A percentile compares a stretch with the other conserved stretches of the same genome.
These are phyloP conservation scores for Cyanoliseus patagonus DNA, from an alignment of 2,113 vertebrate genomes.

Conservation along the genomic window DNA sequence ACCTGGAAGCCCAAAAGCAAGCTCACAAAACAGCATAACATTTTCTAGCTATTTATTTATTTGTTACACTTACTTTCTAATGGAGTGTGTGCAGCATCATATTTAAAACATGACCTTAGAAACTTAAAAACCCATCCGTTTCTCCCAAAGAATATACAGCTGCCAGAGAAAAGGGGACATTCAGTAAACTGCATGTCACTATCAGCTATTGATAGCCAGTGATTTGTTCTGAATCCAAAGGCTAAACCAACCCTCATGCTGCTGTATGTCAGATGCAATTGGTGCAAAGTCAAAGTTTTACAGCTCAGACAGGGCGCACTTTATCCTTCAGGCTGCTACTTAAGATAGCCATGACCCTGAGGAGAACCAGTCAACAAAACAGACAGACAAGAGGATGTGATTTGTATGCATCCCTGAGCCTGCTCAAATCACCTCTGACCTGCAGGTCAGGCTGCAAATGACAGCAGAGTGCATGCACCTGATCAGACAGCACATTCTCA, in stretches of 20 bases:
- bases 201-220: conserved; percentile 81
- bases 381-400: conserved; percentile 86
- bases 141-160: conserved; percentile 53
- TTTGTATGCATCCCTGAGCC: conserved; percentile 84
- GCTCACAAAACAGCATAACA: background rate
- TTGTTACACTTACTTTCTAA: conserved; percentile 39
- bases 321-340: conserved; percentile 85
- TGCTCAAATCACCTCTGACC: conserved; percentile 83
- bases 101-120: conserved; percentile 63
- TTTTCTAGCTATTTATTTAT: conserved; percentile 44
- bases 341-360: conserved; percentile 86
- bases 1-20: background rate
- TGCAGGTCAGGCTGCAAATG: conserved; percentile 82
- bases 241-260: conserved; percentile 82
- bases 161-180: conserved; percentile 74
- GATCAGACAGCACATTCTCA: conserved; percentile 84
- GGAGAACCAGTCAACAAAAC: conserved; percentile 88
- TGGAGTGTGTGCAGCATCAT: conserved; percentile 10
- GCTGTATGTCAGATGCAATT: conserved; percentile 83
- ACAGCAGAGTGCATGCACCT: conserved; percentile 83
- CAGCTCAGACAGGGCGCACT: conserved; percentile 82
- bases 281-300: conserved; percentile 84
- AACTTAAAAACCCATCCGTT: conserved; percentile 65
- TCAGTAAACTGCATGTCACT: conserved; percentile 78
- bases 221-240: conserved; percentile 83